phyloP scores from a whole-genome alignment of 2,113 vertebrate species.

The Brachypteracias leptosomus region DNA sequence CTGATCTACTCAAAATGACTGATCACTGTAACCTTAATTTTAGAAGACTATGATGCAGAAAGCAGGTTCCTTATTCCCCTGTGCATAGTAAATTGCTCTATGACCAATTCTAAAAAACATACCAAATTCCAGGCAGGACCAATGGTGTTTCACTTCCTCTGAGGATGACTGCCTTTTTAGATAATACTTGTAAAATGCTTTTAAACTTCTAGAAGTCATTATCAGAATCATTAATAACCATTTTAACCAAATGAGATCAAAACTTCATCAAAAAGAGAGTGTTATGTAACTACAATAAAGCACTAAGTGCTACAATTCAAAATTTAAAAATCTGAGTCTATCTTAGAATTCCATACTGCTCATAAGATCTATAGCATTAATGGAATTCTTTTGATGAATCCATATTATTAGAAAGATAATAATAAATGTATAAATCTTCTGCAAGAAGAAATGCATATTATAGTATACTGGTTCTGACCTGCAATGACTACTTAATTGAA shows the following conservation, averaged over 20 bases:
- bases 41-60: background rate
- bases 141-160: background rate
- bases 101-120: no score
- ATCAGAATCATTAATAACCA: background rate
- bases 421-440: background rate
- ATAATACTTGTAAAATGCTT: background rate
- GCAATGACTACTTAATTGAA: background rate
- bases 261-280: background rate
- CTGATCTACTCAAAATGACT: background rate
- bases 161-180: background rate
- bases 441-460: background rate
- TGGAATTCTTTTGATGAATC: background rate
- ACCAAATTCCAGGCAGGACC: background rate
- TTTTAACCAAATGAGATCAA: background rate
- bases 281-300: background rate
- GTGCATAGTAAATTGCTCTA: no score
- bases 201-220: background rate
- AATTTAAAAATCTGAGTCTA: background rate
- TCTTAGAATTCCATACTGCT: background rate
- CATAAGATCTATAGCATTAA: background rate
- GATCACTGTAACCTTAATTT: background rate
- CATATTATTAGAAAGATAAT: background rate
- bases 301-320: background rate
- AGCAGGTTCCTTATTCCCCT: no score
- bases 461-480: background rate